Evolutionary conservation across 2,888 invertebrate genomes (phyloP).

Genomic region (Malthinus seriepunctatus): DNA sequence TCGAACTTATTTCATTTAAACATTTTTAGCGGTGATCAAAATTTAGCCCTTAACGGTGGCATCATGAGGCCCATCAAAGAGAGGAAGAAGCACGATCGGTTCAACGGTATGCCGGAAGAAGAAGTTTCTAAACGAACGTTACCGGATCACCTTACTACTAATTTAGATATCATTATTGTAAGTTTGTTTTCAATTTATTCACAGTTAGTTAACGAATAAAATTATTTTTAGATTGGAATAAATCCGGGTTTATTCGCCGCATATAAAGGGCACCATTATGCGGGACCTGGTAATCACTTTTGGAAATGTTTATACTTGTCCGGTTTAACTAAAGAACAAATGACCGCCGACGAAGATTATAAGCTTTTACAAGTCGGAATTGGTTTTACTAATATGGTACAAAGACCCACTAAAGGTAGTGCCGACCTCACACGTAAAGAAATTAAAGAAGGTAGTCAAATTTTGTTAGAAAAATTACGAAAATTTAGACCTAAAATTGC

Average conservation of each 20-base stretch:
- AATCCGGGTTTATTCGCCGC: slow-evolving; percentile 98
- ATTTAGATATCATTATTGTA: slow-evolving; percentile 98
- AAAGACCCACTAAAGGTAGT: slow-evolving; percentile 93
- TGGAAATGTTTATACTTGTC: slow-evolving; percentile 97
- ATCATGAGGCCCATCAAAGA: slow-evolving; percentile 72
- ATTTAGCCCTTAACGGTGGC: slow-evolving; percentile 57
- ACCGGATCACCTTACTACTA: slow-evolving; percentile 91
- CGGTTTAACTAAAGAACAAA: slow-evolving; percentile 91
- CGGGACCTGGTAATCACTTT: slow-evolving; percentile 98
- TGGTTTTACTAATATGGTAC: slow-evolving; percentile 98
- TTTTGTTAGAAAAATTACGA: slow-evolving; percentile 86
- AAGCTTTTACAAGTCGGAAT: slow-evolving; percentile 92
- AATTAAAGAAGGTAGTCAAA: slow-evolving; percentile 90
- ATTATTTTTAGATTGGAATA: slow-evolving; percentile 85
- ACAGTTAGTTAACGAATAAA: not conserved
- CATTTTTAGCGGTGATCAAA: slow-evolving; percentile 19
- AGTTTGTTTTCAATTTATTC: slow-evolving; percentile 57
- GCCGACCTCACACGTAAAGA: slow-evolving; percentile 93
- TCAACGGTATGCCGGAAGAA: slow-evolving; percentile 96
- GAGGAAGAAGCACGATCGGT: slow-evolving; percentile 91
- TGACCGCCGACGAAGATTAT: slow-evolving; percentile 96
- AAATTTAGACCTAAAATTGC: slow-evolving; percentile 95
- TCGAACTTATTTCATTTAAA: not conserved
- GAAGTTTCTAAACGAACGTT: slow-evolving; percentile 92
- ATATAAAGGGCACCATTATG: slow-evolving; percentile 98